phyloP scores from a whole-genome alignment of 2,113 vertebrate genomes.

The Prunella himalayana region DNA sequence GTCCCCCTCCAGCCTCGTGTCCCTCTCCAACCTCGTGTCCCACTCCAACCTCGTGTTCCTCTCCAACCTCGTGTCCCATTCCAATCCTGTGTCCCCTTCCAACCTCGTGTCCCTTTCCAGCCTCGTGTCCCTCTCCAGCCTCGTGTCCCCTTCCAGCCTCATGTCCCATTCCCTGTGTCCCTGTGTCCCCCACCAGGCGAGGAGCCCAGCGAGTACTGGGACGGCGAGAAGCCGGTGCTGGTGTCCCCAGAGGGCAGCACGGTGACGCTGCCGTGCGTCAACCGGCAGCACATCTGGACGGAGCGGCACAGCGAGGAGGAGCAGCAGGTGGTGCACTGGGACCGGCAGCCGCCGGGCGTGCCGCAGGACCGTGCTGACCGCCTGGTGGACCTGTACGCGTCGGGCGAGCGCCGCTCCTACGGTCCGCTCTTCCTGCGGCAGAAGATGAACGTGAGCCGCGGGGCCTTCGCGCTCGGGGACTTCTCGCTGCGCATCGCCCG shows the following conservation, averaged over 20 bases:
- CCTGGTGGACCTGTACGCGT: slow-evolving; percentile 90
- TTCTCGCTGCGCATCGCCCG: slow-evolving; percentile 80
- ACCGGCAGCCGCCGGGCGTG: slow-evolving; percentile 85
- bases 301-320: slow-evolving; percentile 87
- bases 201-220: slow-evolving; percentile 74
- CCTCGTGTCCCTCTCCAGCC: too few species aligned
- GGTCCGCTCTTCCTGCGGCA: slow-evolving; percentile 82
- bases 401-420: slow-evolving; percentile 87
- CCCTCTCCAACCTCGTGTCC: fast-evolving
- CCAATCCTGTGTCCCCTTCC: too few species aligned
- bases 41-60: too few species aligned
- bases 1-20: too few species aligned
- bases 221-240: slow-evolving; percentile 87
- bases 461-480: slow-evolving; percentile 84
- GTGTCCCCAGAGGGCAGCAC: slow-evolving; percentile 76
- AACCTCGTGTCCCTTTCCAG: too few species aligned
- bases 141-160: too few species aligned
- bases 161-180: too few species aligned
- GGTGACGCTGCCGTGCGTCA: slow-evolving; percentile 82
- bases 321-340: slow-evolving; percentile 96
- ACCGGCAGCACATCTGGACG: slow-evolving; percentile 84
- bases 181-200: fast-evolving
- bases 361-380: slow-evolving; percentile 87
- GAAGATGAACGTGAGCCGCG: slow-evolving; percentile 83
- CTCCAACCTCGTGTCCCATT: too few species aligned